Percentiles rank a stretch among this genome's conserved stretches.
These are phyloP conservation scores for Lithophane socia DNA, from an alignment of 2,888 invertebrate species.

Conservation along the genomic window DNA sequence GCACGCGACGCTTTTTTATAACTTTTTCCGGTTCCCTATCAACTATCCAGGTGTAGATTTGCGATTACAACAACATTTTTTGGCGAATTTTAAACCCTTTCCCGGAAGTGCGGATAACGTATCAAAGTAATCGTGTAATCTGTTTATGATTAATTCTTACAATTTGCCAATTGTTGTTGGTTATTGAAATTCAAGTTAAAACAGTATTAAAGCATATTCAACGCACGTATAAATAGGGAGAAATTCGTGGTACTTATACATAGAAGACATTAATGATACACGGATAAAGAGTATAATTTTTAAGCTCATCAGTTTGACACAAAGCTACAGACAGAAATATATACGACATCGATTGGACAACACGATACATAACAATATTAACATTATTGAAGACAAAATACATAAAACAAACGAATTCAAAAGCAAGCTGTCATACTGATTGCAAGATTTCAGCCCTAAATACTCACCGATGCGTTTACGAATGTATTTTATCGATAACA, in stretches of 20 bases:
- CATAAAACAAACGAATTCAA: background rate
- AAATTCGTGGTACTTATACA: background rate
- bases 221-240: too few species aligned
- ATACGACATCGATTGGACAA: background rate
- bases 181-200: slow-evolving; percentile 4
- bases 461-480: slow-evolving; percentile 31
- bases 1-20: slow-evolving; percentile 74
- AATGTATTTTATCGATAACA: slow-evolving; percentile 23
- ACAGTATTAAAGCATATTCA: background rate
- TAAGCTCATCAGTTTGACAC: background rate
- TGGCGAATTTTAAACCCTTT: slow-evolving; percentile 26
- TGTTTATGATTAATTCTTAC: slow-evolving; percentile 15
- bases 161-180: background rate
- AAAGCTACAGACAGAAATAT: background rate
- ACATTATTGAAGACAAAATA: background rate
- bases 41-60: slow-evolving; percentile 53
- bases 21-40: slow-evolving; percentile 63
- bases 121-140: slow-evolving; percentile 25
- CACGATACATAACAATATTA: background rate
- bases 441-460: slow-evolving; percentile 25
- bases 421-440: slow-evolving; percentile 2
- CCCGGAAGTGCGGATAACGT: slow-evolving; percentile 24
- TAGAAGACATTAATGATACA: background rate
- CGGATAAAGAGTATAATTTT: background rate
- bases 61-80: slow-evolving; percentile 41